Percentiles rank a stretch among this genome's conserved stretches.
Evolutionary conservation across 2,113 vertebrate species (phyloP).

Genomic region (Geococcyx californianus): DNA sequence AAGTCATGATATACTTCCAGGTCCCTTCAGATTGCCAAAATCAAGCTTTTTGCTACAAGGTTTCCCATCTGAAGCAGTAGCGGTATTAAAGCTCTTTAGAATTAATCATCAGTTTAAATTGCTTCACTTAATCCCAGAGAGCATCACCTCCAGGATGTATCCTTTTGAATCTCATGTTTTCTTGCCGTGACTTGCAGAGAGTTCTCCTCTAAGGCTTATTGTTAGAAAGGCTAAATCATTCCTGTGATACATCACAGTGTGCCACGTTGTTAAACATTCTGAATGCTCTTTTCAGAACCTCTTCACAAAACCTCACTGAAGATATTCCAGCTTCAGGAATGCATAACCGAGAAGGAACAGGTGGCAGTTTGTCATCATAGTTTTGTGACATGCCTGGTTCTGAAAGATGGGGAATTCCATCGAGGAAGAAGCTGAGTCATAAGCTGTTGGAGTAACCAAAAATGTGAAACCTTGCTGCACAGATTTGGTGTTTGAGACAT

Average conservation of each 20-base stretch:
- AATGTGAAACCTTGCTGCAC: background rate
- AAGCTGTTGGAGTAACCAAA: background rate
- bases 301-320: background rate
- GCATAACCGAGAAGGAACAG: background rate
- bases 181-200: background rate
- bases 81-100: background rate
- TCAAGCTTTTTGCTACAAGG: background rate
- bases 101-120: background rate
- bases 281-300: background rate
- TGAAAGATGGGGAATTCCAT: background rate
- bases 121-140: background rate
- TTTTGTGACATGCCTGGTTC: background rate
- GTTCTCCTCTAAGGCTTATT: background rate
- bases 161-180: background rate
- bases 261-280: background rate
- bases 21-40: background rate
- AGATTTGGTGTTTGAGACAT: background rate
- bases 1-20: background rate
- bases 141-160: background rate
- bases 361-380: background rate
- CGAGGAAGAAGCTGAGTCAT: background rate
- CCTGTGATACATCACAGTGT: background rate
- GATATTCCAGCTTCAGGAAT: background rate
- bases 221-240: background rate
- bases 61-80: background rate